These are phyloP conservation scores for Etheostoma cragini DNA, from an alignment of 2,113 vertebrate genomes.

Conservation along the genomic window DNA sequence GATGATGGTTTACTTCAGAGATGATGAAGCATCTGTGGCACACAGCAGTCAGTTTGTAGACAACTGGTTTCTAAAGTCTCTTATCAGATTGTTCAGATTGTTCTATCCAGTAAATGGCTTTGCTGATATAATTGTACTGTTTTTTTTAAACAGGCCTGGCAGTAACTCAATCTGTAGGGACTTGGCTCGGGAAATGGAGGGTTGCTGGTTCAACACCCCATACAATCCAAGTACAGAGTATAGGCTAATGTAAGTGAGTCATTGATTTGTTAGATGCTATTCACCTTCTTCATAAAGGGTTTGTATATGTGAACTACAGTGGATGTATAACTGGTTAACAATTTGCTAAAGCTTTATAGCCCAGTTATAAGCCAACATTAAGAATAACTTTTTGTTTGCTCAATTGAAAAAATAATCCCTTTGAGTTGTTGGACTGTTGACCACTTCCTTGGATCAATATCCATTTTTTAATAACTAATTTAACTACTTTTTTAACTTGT, in stretches of 20 bases:
- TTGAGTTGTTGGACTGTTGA: neutral
- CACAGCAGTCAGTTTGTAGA: neutral
- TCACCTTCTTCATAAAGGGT: neutral
- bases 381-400: neutral
- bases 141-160: neutral
- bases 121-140: neutral
- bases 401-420: neutral
- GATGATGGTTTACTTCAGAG: neutral
- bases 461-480: neutral
- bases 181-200: too few species aligned
- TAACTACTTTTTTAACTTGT: too few species aligned
- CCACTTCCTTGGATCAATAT: neutral
- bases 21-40: conserved; percentile 6
- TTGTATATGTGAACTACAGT: neutral
- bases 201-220: too few species aligned
- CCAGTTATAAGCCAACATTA: neutral
- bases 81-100: neutral
- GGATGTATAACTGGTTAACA: neutral
- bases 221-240: too few species aligned
- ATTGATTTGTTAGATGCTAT: neutral
- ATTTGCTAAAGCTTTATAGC: neutral
- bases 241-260: neutral
- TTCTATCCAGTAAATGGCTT: neutral
- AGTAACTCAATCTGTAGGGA: too few species aligned
- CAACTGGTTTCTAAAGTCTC: neutral